phyloP scores from a whole-genome alignment of 2,113 vertebrate species.

The Catharus minimus region DNA sequence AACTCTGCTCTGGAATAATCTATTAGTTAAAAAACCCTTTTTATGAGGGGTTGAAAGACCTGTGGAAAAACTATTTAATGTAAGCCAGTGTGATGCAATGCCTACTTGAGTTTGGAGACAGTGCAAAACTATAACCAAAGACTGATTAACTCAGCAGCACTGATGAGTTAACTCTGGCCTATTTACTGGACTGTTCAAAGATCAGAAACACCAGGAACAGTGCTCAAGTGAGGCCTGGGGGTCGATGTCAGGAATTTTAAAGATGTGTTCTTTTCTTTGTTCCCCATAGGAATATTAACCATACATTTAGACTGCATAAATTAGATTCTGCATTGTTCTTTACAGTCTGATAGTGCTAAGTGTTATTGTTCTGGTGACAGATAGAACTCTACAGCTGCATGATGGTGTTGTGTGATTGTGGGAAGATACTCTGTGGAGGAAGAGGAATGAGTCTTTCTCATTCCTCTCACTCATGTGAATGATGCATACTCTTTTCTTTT shows the following conservation, averaged over 20 bases:
- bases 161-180: not conserved
- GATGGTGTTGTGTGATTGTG: not conserved
- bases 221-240: not conserved
- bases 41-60: not conserved
- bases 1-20: not conserved
- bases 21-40: not conserved
- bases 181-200: not conserved
- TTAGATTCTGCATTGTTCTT: not conserved
- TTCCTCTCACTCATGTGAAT: not conserved
- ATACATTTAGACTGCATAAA: not conserved
- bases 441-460: not conserved
- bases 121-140: not conserved
- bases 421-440: not conserved
- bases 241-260: not conserved
- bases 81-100: not conserved
- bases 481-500: not conserved
- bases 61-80: not conserved
- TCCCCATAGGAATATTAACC: not conserved
- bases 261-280: not conserved
- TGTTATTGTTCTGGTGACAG: not conserved
- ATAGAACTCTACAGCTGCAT: not conserved
- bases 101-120: not conserved
- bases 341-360: not conserved
- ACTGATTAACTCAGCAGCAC: not conserved
- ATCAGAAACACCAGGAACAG: not conserved